Evolutionary conservation across 2,797 vertebrate genomes (phyloP).

Genomic region (Lepidocolaptes lacrymiger): DNA sequence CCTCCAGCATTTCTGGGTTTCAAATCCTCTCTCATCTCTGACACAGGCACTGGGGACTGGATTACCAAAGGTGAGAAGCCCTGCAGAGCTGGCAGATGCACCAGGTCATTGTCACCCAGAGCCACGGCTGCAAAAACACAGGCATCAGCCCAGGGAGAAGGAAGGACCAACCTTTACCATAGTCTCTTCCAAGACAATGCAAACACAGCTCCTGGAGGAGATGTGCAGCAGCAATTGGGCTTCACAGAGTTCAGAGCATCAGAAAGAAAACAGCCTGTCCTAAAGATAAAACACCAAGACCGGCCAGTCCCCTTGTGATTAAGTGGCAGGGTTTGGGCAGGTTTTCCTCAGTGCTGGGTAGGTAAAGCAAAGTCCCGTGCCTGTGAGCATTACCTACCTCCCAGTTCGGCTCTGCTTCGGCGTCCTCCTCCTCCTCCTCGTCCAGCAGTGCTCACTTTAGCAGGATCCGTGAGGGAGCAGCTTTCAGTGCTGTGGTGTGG

Average conservation of each 20-base stretch:
- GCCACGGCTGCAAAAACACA: neutral
- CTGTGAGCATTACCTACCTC: constrained; percentile 1
- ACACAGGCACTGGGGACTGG: neutral
- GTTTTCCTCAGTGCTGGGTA: neutral
- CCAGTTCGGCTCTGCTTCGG: neutral
- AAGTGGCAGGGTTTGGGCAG: neutral
- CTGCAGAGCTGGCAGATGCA: neutral
- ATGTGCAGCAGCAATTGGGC: neutral
- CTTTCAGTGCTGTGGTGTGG: rapidly evolving
- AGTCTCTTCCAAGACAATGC: neutral
- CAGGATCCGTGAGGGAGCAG: neutral
- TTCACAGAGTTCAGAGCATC: rapidly evolving
- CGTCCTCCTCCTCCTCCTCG: neutral
- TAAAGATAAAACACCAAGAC: neutral
- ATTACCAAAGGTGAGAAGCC: neutral
- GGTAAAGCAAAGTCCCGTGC: neutral
- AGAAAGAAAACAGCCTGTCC: neutral
- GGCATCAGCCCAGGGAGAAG: neutral
- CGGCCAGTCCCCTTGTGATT: rapidly evolving
- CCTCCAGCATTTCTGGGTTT: neutral
- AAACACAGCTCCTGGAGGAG: neutral
- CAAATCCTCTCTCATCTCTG: rapidly evolving
- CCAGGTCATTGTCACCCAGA: neutral
- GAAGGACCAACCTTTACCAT: neutral
- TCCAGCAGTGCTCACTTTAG: rapidly evolving